Evolutionary conservation across 1,140 invertebrate genomes (phyloP), one percentile per base, ranked within the genome.

Genomic region (Calephelis nemesis): DNA sequence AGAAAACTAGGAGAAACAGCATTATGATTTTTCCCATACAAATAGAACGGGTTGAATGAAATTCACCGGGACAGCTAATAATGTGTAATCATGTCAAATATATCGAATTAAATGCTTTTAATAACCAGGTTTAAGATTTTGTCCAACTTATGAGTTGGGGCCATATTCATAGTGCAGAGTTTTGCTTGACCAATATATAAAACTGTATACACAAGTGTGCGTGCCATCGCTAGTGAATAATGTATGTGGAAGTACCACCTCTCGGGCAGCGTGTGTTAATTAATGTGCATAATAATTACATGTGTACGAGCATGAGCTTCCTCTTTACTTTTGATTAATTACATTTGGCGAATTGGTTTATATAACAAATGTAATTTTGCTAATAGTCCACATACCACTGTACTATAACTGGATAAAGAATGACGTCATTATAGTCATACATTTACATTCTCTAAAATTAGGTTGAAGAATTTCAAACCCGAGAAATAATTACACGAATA

Each of bases 231-330:
- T 78, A 74, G 75, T 85, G 83, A 85, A 86, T 90, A 85, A 90
- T 86, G 76, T 87, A 90, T 84, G 79, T 70, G 71, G 70, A 64
- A 66, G 76, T 78, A 78, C 84, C 76, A 82, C 83, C 82, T 81
- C 81, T 77, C 70, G 74, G 78, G 76, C 79, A 78, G 72, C 39
- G 62, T 63, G 50, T 74, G 84, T 84, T 91, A 90, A 91, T 91
- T 91, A 90, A 91, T 91, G 87, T 90, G 88, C 88, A 90, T 91
- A 90, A 88, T 91, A 90, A 90, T 88, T 88, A 90, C 81, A 82
- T 78, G 78, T 87, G 83, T 83, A 85, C 82, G 78, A 77, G 75
- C 85, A 76, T 83, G 82, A 84, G 88, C 88, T 90, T 91, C 87
- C 88, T 91, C 88, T 87, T 89, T 87, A 81, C 83, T 81, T 85